A percentile compares a stretch with the other conserved stretches of the same genome.
phyloP scores from a whole-genome alignment of 1,140 invertebrate species.

The Drosophila malerkotliana region DNA sequence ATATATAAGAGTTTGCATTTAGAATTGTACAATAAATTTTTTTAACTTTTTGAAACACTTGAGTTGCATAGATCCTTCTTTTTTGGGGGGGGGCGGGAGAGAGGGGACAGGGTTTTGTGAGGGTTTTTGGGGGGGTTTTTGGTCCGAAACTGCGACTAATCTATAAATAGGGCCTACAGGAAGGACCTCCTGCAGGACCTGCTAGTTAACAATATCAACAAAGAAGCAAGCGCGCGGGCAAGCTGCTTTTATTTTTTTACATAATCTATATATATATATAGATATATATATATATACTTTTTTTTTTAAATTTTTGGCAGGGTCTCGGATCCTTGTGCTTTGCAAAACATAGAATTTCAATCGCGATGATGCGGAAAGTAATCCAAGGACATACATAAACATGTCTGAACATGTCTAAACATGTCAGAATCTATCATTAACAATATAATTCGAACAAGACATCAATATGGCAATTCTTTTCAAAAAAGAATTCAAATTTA shows the following conservation, averaged over 20 bases:
- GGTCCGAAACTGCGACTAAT: constrained; percentile 49
- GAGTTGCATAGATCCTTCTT: constrained; percentile 57
- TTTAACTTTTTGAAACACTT: constrained; percentile 63
- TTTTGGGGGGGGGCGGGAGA: neutral
- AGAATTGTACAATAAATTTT: constrained; percentile 34
- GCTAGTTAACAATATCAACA: constrained; percentile 77
- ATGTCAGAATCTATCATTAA: neutral
- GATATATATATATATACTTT: neutral
- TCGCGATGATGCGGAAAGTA: neutral
- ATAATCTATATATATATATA: neutral
- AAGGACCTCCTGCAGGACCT: constrained; percentile 11
- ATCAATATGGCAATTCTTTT: neutral
- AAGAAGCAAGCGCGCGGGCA: constrained; percentile 24
- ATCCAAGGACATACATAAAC: neutral
- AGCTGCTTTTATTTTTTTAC: constrained; percentile 20
- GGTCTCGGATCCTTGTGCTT: too few species aligned
- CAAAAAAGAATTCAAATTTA: constrained; percentile 3
- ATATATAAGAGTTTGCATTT: constrained; percentile 35
- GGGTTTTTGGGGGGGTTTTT: constrained; percentile 13
- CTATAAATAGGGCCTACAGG: constrained; percentile 31
- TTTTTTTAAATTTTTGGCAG: too few species aligned
- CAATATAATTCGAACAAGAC: neutral
- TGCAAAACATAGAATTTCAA: too few species aligned
- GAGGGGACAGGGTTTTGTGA: too few species aligned
- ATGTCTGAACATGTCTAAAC: too few species aligned